Conservation (phyloP, 2,888 invertebrate genomes). For the Lycophotia porphyrea region DNA sequence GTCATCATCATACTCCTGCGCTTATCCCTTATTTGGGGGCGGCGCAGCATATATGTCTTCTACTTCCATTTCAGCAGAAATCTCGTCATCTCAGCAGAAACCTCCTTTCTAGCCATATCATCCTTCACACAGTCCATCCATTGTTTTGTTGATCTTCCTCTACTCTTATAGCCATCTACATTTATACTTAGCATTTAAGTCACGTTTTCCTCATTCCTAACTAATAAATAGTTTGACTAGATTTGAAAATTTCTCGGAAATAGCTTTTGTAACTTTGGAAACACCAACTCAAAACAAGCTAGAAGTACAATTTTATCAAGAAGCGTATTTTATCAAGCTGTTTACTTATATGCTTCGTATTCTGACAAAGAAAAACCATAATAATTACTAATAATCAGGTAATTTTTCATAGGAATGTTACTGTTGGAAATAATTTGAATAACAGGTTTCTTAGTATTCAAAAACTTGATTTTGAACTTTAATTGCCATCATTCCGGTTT, state of each 20-base stretch:
- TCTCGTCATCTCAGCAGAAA: no score
- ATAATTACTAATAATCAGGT: neutral
- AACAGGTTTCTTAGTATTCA: neutral
- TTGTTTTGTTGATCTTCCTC: no score
- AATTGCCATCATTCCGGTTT: conserved; percentile 29
- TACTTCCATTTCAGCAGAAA: no score
- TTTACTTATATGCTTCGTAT: neutral
- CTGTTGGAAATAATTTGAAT: neutral
- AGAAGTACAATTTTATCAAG: neutral
- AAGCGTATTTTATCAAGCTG: neutral
- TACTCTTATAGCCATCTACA: no score
- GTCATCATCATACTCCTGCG: no score
- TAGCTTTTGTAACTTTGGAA: neutral
- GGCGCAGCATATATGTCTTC: no score
- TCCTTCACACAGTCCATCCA: no score
- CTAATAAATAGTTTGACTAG: neutral
- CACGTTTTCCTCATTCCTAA: no score
- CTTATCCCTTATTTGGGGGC: no score
- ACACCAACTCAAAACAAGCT: neutral
- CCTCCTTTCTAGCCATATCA: no score
- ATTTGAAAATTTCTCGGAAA: neutral
- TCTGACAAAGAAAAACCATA: neutral
- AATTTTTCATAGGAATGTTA: conserved; percentile 9
- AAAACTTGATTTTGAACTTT: neutral
- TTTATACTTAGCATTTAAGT: no score